Base-by-base conservation (phyloP, 2,888 invertebrate species). In the Papilio elwesi region DNA sequence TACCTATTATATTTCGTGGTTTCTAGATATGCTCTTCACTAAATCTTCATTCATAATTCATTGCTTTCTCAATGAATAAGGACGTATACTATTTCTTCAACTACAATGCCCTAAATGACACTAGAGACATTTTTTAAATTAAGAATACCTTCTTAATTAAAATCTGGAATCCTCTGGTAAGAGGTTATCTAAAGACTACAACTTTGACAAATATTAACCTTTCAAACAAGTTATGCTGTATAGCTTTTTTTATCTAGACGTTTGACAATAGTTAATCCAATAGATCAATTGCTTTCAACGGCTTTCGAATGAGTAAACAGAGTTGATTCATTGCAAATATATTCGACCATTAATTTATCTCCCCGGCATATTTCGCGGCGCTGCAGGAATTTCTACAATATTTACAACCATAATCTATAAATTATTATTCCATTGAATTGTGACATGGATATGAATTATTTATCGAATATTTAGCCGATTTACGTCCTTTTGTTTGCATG, bases 341-440 rank as follows among this genome's bases (percentile, higher is more conserved):
- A 72, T 63, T 70, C 57, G 26, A n/a, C 12, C n/a, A 7, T 38
- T 43, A 55, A 55, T 70, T 65, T 49, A 55, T 63, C 13, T 26
- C 26, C 16, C 47, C 15, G 52, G n/a, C 63, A 47, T 64, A 16
- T 64, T 36, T 55, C 15, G 10, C 36, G 36, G 13, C 47, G 63
- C 12, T 38, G 6, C 13, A 15, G 12, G 67, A 57, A 52, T 66
- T 52, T 47, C 8, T 51, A 62, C 7, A 62, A 67, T 36, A 71
- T 71, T 71, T 59, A 52, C 16, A 47, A 49, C 59, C 43, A 16
- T 52, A 51, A 66, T 71, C 59, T 16, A 43, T 55, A 63, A 68
- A 72, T 68, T 63, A 53, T 68, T 47, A 59, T 52, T 13, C 59
- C 59, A 66, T 36, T 62, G 47, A 66, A 71, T 55, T 55, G 49